A percentile compares a stretch with the other conserved stretches of the same genome.
Evolutionary conservation across 2,797 vertebrate genomes (phyloP).

Genomic region (Tauraco hartlaubi): DNA sequence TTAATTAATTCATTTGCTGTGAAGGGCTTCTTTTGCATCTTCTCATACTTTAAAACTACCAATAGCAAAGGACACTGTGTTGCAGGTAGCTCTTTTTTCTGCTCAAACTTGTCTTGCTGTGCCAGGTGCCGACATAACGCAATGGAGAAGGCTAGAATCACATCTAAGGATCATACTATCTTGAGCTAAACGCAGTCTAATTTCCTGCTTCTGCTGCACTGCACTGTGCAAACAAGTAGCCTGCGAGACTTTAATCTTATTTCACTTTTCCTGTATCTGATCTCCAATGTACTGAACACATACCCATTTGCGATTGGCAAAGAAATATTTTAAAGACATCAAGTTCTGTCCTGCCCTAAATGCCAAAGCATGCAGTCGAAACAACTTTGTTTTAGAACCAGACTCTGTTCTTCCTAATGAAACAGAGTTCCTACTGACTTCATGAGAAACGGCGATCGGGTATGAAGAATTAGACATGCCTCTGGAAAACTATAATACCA

Average conservation of each 20-base stretch:
- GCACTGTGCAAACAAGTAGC: not conserved
- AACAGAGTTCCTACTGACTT: not conserved
- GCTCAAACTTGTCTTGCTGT: not conserved
- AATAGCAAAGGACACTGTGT: not conserved
- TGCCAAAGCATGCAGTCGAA: not conserved
- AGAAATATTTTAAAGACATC: not conserved
- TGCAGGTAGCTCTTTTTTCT: not conserved
- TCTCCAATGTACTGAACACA: not conserved
- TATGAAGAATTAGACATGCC: not conserved
- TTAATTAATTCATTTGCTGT: not conserved
- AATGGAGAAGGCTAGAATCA: not conserved
- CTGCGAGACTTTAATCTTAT: not conserved
- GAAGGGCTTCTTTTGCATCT: not conserved
- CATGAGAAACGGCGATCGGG: not conserved
- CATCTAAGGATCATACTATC: not conserved
- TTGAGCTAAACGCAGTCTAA: not conserved
- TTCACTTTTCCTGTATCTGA: not conserved
- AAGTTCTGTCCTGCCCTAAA: not conserved
- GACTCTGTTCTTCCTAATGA: not conserved
- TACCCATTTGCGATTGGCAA: not conserved
- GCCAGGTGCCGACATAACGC: not conserved
- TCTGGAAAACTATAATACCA: not conserved
- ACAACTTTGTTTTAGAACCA: not conserved
- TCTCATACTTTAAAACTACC: not conserved
- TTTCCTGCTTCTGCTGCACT: not conserved